phyloP scores from a whole-genome alignment of 2,888 invertebrate genomes.

The Thymelicus lineola region DNA sequence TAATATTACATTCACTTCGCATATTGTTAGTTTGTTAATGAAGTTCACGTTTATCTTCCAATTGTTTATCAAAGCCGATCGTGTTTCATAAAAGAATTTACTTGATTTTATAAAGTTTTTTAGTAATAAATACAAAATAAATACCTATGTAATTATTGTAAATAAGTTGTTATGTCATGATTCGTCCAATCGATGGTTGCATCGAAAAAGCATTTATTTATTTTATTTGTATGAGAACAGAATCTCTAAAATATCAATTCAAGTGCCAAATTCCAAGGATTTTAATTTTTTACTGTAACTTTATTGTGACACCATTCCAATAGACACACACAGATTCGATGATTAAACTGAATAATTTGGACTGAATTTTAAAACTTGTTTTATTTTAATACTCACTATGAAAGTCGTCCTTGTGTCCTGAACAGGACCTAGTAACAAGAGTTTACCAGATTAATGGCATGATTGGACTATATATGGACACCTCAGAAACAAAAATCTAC shows the following conservation, averaged over 20 bases:
- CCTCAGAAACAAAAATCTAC: too few relatives aligned
- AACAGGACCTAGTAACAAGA: too few relatives aligned
- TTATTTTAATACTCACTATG: constrained; percentile 26
- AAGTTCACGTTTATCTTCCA: background rate
- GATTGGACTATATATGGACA: too few relatives aligned
- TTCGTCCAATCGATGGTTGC: constrained; percentile 64
- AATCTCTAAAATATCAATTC: constrained; percentile 69
- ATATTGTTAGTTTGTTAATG: background rate
- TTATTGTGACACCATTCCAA: constrained; percentile 71
- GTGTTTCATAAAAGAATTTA: constrained; percentile 8
- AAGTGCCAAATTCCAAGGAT: constrained; percentile 74
- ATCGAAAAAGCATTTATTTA: constrained; percentile 73
- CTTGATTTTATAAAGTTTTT: constrained; percentile 22
- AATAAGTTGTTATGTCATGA: constrained; percentile 71
- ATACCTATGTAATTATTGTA: constrained; percentile 74
- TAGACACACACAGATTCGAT: constrained; percentile 61
- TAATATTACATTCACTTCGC: background rate
- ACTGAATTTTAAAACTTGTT: constrained; percentile 67
- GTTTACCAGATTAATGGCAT: too few relatives aligned
- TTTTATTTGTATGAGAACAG: constrained; percentile 54
- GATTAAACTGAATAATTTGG: constrained; percentile 73
- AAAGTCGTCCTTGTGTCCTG: constrained; percentile 1
- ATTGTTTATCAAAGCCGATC: background rate
- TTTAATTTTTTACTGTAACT: constrained; percentile 56
- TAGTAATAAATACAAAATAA: constrained; percentile 27